phyloP scores from a whole-genome alignment of 2,113 vertebrate species.

The Sturnus vulgaris region DNA sequence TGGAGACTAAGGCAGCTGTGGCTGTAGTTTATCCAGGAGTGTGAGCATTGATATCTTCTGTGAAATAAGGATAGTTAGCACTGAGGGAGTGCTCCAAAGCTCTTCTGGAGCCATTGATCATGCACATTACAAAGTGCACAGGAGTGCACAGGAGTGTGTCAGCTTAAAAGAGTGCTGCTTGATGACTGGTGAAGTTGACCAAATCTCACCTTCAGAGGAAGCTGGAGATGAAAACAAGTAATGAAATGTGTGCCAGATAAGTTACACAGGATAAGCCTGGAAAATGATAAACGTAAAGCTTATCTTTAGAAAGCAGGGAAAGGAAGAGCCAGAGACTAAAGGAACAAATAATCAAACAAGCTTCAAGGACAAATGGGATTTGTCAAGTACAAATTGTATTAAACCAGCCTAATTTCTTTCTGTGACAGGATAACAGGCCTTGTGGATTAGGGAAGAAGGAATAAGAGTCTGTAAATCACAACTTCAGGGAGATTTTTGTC shows the following conservation, averaged over 20 bases:
- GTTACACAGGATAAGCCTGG: conserved; percentile 3
- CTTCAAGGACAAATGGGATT: conserved; percentile 53
- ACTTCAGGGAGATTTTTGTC: not conserved
- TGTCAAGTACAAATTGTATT: conserved; percentile 52
- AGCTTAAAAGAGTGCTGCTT: not conserved
- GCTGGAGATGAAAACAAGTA: not conserved
- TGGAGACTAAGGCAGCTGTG: not conserved
- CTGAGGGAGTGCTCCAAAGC: not conserved
- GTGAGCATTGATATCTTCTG: not conserved
- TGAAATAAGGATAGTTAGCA: not conserved
- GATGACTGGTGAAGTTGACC: not conserved
- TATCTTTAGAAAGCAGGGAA: conserved; percentile 16
- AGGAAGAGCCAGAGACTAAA: not conserved
- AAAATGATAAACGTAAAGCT: not conserved
- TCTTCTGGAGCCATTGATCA: not conserved
- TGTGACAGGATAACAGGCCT: conserved; percentile 1
- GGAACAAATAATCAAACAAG: conserved; percentile 36
- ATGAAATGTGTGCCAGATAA: not conserved
- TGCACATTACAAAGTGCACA: not conserved
- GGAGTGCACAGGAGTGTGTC: not conserved
- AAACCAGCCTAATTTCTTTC: conserved; percentile 30
- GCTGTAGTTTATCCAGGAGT: not conserved
- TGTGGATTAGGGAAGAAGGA: not conserved
- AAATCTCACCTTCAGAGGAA: conserved; percentile 2
- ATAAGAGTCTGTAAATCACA: not conserved